Percentiles rank a stretch among this genome's conserved stretches.
Evolutionary conservation across 2,797 vertebrate genomes (phyloP).

Genomic region (Phylloscopus collybita): DNA sequence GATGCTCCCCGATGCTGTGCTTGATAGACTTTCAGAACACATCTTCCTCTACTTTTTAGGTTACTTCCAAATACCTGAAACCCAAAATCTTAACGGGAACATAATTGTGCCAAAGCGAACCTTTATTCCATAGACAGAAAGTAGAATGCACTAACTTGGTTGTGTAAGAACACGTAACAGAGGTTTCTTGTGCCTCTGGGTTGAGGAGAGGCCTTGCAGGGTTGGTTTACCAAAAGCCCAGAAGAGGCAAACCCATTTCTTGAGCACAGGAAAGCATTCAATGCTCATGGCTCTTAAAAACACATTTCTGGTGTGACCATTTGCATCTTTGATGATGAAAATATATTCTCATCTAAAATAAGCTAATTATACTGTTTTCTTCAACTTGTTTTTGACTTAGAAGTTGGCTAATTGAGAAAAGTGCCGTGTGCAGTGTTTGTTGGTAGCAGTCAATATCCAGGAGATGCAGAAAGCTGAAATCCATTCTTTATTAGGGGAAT

Average conservation of each 20-base stretch:
- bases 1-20: rapidly evolving
- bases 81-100: neutral
- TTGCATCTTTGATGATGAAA: neutral
- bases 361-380: neutral
- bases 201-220: neutral
- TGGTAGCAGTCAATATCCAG: neutral
- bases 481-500: neutral
- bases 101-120: neutral
- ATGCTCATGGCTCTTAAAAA: neutral
- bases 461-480: neutral
- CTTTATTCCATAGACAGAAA: neutral
- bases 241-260: neutral
- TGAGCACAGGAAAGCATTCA: neutral
- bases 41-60: neutral
- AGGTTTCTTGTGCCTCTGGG: neutral
- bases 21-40: neutral
- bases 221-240: neutral
- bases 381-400: neutral
- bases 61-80: neutral
- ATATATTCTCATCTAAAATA: neutral
- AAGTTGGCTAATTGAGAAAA: neutral
- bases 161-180: neutral
- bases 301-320: neutral
- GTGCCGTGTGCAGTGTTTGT: neutral
- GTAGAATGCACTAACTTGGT: neutral